phyloP scores from a whole-genome alignment of 2,113 vertebrate genomes.

The Oplegnathus fasciatus region DNA sequence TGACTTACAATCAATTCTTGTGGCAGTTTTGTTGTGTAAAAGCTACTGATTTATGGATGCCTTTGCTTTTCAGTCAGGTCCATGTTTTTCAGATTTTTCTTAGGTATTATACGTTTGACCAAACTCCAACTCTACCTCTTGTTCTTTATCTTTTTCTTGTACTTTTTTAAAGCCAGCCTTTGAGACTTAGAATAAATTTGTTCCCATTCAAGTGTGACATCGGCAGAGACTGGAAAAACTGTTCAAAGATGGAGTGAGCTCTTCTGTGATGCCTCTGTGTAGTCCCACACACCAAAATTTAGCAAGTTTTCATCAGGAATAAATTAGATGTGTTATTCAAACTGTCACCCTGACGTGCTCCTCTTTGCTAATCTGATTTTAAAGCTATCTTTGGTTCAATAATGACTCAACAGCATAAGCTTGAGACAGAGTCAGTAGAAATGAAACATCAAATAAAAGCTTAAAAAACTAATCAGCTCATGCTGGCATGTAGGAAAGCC shows the following conservation, averaged over 20 bases:
- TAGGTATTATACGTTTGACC: background rate
- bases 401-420: constrained; percentile 55
- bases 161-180: constrained; percentile 20
- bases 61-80: background rate
- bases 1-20: background rate
- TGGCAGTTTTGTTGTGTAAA: background rate
- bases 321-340: constrained; percentile 42
- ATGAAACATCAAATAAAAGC: constrained; percentile 48
- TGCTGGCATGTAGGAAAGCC: constrained; percentile 19
- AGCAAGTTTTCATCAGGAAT: constrained; percentile 33
- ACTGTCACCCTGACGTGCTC: constrained; percentile 1
- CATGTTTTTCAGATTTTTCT: background rate
- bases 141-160: constrained; percentile 24
- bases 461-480: constrained; percentile 57
- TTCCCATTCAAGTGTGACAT: constrained; percentile 38
- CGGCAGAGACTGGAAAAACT: constrained; percentile 3
- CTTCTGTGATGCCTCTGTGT: background rate
- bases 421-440: constrained; percentile 35
- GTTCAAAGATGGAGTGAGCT: constrained; percentile 32
- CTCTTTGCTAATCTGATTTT: constrained; percentile 53
- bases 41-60: constrained; percentile 19
- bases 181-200: constrained; percentile 26
- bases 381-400: constrained; percentile 49
- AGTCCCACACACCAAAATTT: constrained; percentile 8
- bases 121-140: constrained; percentile 13